These are phyloP conservation scores for Agrotis clavis DNA, from an alignment of 2,888 invertebrate species.

Conservation along the genomic window DNA sequence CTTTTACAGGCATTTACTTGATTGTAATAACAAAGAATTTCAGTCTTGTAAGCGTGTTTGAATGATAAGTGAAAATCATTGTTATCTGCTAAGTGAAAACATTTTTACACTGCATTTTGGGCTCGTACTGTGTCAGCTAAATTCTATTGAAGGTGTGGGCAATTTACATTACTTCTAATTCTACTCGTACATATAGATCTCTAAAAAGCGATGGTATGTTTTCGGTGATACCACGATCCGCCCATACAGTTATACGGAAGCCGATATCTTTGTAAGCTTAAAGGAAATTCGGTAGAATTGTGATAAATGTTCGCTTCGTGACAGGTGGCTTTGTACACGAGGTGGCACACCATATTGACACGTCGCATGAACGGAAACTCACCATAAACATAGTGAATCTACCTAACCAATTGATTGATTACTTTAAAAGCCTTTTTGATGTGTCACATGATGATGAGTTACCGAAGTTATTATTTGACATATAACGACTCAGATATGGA, in stretches of 20 bases:
- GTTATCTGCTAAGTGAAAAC: constrained; percentile 31
- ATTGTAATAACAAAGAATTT: background rate
- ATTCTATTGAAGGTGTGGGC: constrained; percentile 15
- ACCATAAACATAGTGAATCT: constrained; percentile 76
- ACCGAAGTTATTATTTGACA: constrained; percentile 43
- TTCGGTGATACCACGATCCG: constrained; percentile 50
- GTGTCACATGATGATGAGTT: constrained; percentile 51
- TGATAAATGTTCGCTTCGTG: constrained; percentile 83
- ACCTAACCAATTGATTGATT: constrained; percentile 71
- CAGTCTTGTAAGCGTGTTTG: background rate
- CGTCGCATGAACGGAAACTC: constrained; percentile 76
- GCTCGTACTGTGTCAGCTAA: background rate
- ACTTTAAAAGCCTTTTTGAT: constrained; percentile 74
- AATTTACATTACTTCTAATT: background rate
- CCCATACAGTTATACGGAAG: constrained; percentile 49
- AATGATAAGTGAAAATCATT: constrained; percentile 31
- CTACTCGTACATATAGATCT: constrained; percentile 24
- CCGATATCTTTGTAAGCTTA: constrained; percentile 68
- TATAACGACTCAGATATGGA: constrained; percentile 12
- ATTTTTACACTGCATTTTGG: constrained; percentile 9
- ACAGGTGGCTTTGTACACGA: constrained; percentile 80
- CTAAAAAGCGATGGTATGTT: constrained; percentile 37
- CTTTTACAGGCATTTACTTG: background rate
- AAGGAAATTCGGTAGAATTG: constrained; percentile 76
- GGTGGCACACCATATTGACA: constrained; percentile 83